phyloP scores from a whole-genome alignment of 1,140 invertebrate genomes.

The Paraescarpia echinospica region DNA sequence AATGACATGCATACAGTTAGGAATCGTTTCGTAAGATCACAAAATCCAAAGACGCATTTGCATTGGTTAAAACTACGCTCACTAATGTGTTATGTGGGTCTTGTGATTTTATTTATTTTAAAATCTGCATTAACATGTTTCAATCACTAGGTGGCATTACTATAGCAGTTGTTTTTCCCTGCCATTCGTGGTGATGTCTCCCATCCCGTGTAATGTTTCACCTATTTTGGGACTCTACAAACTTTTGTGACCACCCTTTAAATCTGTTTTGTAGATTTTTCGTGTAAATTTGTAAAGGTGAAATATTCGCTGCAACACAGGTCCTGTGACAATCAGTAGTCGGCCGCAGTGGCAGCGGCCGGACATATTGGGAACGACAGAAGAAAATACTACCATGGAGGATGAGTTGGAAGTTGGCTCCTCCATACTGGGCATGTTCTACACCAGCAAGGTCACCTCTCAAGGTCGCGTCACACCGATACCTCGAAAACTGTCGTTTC shows the following conservation, averaged over 20 bases:
- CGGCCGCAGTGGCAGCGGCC: constrained; percentile 37
- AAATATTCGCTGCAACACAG: constrained; percentile 21
- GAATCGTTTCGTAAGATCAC: no score
- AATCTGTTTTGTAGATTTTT: not conserved
- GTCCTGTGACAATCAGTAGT: constrained; percentile 45
- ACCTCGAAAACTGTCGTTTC: constrained; percentile 27
- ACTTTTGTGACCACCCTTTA: not conserved
- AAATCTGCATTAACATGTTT: no score
- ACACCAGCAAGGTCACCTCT: constrained; percentile 29
- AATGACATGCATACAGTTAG: no score
- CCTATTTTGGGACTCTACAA: no score
- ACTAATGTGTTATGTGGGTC: no score
- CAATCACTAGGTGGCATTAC: no score
- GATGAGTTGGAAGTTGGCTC: constrained; percentile 28
- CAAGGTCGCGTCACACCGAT: constrained; percentile 18
- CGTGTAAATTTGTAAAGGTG: not conserved
- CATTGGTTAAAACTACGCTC: no score
- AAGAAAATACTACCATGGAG: constrained; percentile 22
- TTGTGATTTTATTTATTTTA: no score
- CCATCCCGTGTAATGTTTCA: no score
- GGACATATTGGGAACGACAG: constrained; percentile 15
- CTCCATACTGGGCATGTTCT: constrained; percentile 41
- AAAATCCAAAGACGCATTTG: no score
- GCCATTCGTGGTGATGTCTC: no score
- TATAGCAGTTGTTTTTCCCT: no score